Conservation (phyloP, 2,797 vertebrate genomes). For the Heteromormyrus szaboi region DNA sequence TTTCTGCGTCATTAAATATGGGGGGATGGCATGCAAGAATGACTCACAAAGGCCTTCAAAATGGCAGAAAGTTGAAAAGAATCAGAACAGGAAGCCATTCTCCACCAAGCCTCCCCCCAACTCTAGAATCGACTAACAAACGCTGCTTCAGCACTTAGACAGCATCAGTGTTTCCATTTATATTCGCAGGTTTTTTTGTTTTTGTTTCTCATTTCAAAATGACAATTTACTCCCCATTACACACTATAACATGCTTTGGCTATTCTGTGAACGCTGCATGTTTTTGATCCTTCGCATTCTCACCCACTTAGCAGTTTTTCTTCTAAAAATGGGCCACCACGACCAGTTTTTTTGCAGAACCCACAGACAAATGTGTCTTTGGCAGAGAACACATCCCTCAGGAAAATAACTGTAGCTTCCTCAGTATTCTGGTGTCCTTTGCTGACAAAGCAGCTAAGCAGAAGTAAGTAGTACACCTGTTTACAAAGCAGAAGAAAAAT, state of each 20-base stretch:
- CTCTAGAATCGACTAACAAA: background rate
- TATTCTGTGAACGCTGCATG: background rate
- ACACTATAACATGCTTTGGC: background rate
- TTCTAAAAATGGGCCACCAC: background rate
- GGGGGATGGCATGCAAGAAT: background rate
- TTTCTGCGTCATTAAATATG: background rate
- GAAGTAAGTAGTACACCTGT: background rate
- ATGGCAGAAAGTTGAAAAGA: background rate
- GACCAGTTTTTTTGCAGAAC: background rate
- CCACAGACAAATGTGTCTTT: background rate
- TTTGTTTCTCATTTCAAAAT: background rate
- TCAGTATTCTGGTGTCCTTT: background rate
- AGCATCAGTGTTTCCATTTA: background rate
- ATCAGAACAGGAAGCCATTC: background rate
- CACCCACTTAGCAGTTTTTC: background rate
- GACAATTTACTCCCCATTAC: background rate
- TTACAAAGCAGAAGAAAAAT: background rate
- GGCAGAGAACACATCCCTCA: background rate
- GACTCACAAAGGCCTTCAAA: conserved; percentile 9
- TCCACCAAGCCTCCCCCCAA: background rate
- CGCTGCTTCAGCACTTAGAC: background rate
- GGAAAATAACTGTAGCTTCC: background rate
- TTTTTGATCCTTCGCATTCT: background rate
- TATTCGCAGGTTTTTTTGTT: background rate
- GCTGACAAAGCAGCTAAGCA: background rate